Evolutionary conservation across 1,140 invertebrate genomes (phyloP).

Genomic region (Leptinotarsa lineolata): DNA sequence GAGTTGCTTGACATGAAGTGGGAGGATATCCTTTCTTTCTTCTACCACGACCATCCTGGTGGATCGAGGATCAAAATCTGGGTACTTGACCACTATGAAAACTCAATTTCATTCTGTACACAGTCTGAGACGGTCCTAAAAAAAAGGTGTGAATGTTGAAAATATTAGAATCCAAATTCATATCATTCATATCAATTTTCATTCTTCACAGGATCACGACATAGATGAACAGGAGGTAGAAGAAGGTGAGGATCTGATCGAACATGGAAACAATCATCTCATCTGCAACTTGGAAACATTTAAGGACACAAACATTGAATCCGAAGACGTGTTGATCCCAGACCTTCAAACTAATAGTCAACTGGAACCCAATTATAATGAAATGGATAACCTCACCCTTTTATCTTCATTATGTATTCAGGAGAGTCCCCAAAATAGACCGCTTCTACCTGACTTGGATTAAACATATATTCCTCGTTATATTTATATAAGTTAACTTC

Average conservation of each 20-base stretch:
- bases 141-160: too few species aligned
- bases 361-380: constrained; percentile 52
- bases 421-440: constrained; percentile 36
- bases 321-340: constrained; percentile 37
- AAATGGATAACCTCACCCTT: constrained; percentile 54
- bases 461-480: neutral
- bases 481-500: too few species aligned
- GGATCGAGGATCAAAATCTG: too few species aligned
- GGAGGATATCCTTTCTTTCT: too few species aligned
- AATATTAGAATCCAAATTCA: too few species aligned
- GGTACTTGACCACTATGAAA: too few species aligned
- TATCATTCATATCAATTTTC: neutral
- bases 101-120: too few species aligned
- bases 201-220: constrained; percentile 40
- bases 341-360: constrained; percentile 32
- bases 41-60: too few species aligned
- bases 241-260: constrained; percentile 48
- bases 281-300: constrained; percentile 30
- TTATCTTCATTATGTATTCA: constrained; percentile 50
- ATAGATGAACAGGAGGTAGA: constrained; percentile 50
- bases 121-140: too few species aligned
- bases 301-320: constrained; percentile 28
- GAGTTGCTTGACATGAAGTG: too few species aligned
- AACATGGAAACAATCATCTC: constrained; percentile 37
- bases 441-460: constrained; percentile 19